Percentiles rank a stretch among this genome's conserved stretches.
phyloP scores from a whole-genome alignment of 2,797 vertebrate species.

The Babyrousa celebensis region DNA sequence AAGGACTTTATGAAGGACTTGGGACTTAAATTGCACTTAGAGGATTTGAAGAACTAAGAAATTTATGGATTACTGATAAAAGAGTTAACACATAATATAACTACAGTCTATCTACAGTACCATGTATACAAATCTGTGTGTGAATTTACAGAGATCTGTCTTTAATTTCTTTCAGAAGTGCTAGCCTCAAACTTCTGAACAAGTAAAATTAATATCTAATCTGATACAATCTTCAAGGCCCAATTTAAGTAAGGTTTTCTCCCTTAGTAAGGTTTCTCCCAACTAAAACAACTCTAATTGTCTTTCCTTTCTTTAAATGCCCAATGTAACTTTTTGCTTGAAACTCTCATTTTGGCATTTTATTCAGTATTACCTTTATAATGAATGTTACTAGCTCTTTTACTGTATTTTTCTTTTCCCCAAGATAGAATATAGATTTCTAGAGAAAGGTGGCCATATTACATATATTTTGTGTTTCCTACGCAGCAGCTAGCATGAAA shows the following conservation, averaged over 20 bases:
- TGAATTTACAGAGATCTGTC: not conserved
- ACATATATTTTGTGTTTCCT: not conserved
- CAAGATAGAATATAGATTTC: not conserved
- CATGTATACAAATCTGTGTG: not conserved
- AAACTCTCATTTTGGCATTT: not conserved
- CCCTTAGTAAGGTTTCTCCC: not conserved
- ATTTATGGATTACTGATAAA: not conserved
- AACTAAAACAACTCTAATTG: not conserved
- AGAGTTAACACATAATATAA: not conserved
- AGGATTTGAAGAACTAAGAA: not conserved
- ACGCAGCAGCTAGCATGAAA: not conserved
- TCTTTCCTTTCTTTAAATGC: not conserved
- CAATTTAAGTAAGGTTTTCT: not conserved
- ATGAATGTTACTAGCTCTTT: not conserved
- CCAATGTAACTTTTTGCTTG: not conserved
- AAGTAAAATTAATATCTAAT: not conserved
- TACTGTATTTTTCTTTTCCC: not conserved
- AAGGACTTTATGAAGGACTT: conserved; percentile 34
- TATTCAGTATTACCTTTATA: not conserved
- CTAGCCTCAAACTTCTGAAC: not conserved
- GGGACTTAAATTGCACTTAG: not conserved
- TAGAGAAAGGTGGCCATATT: not conserved
- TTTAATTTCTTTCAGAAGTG: not conserved
- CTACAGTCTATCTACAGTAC: not conserved
- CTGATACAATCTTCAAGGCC: not conserved